Evolutionary conservation across 2,888 invertebrate species (phyloP).

Genomic region (Mimachlamys varia): DNA sequence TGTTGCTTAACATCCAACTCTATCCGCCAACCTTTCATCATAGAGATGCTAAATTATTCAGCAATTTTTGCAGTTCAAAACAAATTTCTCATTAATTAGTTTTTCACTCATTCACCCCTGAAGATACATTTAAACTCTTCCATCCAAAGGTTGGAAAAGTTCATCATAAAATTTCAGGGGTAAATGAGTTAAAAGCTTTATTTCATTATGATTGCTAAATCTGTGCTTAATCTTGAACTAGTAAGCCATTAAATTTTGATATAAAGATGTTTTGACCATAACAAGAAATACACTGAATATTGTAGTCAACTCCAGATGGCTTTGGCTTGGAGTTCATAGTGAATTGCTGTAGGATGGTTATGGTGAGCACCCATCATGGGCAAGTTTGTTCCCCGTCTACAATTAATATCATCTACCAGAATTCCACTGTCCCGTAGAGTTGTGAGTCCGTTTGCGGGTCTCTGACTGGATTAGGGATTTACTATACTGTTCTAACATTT

Average conservation of each 20-base stretch:
- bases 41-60: neutral
- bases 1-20: neutral
- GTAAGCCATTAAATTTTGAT: too few species aligned
- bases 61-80: neutral
- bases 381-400: neutral
- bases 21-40: neutral
- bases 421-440: neutral
- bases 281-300: too few species aligned
- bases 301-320: neutral
- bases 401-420: neutral
- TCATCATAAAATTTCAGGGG: too few species aligned
- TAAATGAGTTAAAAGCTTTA: neutral
- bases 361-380: conserved; percentile 37
- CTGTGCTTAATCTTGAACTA: too few species aligned
- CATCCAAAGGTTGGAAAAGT: too few species aligned
- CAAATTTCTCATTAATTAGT: neutral
- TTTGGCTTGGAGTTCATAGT: too few species aligned
- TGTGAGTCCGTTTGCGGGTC: conserved; percentile 36
- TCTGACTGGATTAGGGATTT: conserved; percentile 59
- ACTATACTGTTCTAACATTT: conserved; percentile 71
- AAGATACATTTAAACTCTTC: too few species aligned
- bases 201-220: neutral
- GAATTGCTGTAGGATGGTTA: conserved; percentile 29
- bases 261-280: too few species aligned
- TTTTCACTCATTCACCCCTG: too few species aligned